Evolutionary conservation across 2,113 vertebrate species (phyloP).

Genomic region (Odocoileus virginianus): DNA sequence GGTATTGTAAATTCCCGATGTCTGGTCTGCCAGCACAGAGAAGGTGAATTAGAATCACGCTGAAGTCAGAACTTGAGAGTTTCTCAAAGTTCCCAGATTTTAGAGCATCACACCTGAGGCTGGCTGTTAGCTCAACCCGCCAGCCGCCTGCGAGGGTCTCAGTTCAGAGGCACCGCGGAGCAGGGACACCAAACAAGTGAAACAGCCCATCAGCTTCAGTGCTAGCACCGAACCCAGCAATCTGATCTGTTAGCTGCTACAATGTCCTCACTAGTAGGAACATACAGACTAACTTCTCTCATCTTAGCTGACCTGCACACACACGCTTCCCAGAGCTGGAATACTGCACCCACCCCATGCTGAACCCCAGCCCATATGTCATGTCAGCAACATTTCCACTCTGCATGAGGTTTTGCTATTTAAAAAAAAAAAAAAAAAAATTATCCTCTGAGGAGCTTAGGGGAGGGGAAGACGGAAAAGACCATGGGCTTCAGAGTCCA

Average conservation of each 20-base stretch:
- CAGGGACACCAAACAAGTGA: neutral
- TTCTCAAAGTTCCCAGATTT: neutral
- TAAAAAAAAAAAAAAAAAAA: too few species aligned
- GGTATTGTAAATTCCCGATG: neutral
- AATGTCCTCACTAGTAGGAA: neutral
- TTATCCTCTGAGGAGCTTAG: neutral
- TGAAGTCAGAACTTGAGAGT: neutral
- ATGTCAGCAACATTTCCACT: neutral
- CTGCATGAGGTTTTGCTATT: neutral
- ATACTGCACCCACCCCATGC: neutral
- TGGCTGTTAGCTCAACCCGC: neutral
- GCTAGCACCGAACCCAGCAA: neutral
- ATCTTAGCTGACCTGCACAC: neutral
- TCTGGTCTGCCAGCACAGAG: neutral
- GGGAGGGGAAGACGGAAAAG: neutral
- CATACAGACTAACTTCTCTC: neutral
- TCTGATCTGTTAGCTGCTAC: rapidly evolving
- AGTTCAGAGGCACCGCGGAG: too few species aligned
- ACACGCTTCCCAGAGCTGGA: neutral
- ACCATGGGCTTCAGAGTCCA: neutral
- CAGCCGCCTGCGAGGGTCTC: rapidly evolving
- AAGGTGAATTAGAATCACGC: neutral
- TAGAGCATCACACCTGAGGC: neutral
- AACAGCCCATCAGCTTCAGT: too few species aligned
- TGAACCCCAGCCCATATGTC: rapidly evolving